Base-by-base conservation (phyloP, 1,140 invertebrate species). In the fruit fly (Drosophila melanogaster) region DNA sequence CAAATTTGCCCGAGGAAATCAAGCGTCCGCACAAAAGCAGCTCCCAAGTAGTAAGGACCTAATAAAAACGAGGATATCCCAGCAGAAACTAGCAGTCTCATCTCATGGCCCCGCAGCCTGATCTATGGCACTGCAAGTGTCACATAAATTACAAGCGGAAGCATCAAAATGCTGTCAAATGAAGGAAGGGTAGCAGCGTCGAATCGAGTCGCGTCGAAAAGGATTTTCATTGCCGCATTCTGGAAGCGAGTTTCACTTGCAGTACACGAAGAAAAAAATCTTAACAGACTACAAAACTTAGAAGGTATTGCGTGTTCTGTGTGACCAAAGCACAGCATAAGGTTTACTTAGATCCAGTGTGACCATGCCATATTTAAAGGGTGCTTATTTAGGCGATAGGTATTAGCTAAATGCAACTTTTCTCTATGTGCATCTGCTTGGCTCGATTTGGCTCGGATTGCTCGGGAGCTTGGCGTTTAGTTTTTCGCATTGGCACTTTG, bases 91-190 rank as follows among this genome's bases (percentile, higher is more conserved):
- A 64, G 65, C 61, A 56, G 58, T 66, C 54, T 62, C 50, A 73
- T 73, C 40, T 26, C 69, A 59, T 80, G 50, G 43, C 62, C 74
- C 64, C 70, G 37, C 72, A 26, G 43, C 41, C 78, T 89, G 84
- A 87, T 87, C 83, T 83, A 87, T 79, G 79, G 62, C 73, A 76
- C 65, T 87, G 84, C 79, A 87, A 87, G 83, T 89, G 83, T 89
- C 83, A 89, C 84, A 87, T 87, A 87, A 87, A 87, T 89, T 87
- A 89, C 83, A 83, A 89, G 67, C 84, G 84, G 84, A 83, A 87
- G 79, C 83, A 87, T 87, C 83, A 89, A 87, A 87, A 87, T 73
- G 83, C 66, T 87, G 74, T 87, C 78, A 86, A 86, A 76, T 64
- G 64, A 26, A 46, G 60, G 33, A 17, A 30, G 44, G 44, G n/a